Base-by-base conservation (phyloP, 2,797 vertebrate species). In the Myotis myotis region DNA sequence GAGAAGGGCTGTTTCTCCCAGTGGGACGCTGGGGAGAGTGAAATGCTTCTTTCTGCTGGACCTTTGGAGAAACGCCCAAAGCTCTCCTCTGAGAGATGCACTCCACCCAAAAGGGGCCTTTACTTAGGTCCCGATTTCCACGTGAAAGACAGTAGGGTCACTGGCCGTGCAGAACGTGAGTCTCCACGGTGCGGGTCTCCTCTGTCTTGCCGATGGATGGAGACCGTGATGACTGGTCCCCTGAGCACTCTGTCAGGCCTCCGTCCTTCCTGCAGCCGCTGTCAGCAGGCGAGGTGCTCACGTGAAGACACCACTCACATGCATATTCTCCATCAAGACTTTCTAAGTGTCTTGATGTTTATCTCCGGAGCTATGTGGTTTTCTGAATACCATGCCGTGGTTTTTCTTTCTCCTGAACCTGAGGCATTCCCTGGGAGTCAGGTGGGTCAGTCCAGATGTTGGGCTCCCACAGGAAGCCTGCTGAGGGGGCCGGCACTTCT, bases 31-130 rank as follows among this genome's bases (percentile, higher is more conserved):
- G 79, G n/a, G 41, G 76, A 92, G 55, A 96, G 91, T 75, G 0
- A 95, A 95, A 94, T 92, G 38, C 95, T 97, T 97, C 47, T n/a
- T 91, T 88, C 51, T 16, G 41, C 36, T 85, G 28, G 87, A 95
- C 93, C 84, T 85, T 44, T 44, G 41, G 16, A 94, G 51, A 95
- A 81, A 86, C 60, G 60, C 55, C 11, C 9, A 76, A 80, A 66
- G 75, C 83, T 81, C 68, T 94, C 30, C 30, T n/a, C 15, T 89
- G 66, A 97, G 95, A 94, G 93, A 88, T 17, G 47, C n/a, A 64
- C n/a, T 93, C 89, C 90, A 81, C 88, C 64, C 86, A 74, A 71
- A 5, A 57, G n/a, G 75, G 20, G 70, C 30, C 30, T 41, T 91
- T 76, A 19, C 62, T 89, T 87, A 64, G 51, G 51, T 60, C 84